Evolutionary conservation across 2,888 invertebrate genomes (phyloP), one percentile per base, ranked within the genome.

Genomic region (Arge pagana): DNA sequence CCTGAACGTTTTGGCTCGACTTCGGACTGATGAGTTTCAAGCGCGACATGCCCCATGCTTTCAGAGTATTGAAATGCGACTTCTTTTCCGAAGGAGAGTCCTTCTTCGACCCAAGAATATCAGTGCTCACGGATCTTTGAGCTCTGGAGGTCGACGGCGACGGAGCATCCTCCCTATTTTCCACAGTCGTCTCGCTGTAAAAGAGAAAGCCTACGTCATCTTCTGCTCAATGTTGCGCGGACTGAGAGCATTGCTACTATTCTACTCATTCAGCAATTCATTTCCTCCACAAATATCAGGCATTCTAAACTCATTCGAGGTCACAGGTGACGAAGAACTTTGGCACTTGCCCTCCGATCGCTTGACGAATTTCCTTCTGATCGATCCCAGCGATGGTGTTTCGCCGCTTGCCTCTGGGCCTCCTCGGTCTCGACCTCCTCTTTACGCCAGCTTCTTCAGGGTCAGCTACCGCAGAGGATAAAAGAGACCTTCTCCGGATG

Each of bases 351-450:
- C 88, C 89, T 80, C 87, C 88, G 70, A 90, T 83, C 71, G 90
- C 91, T 79, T 89, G 88, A 77, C 87, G 85, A 78, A 93, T 89
- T 82, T 93, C 93, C 80, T 89, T 90, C 75, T 90, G 89, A 82
- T 92, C 92, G 68, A 89, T 92, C 77, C 93, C 92, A 67, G 92
- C 90, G 74, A 94, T 88, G 69, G 93, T 94, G 79, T 93, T 94
- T 76, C 93, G 84, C 81, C 93, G 83, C 80, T 90, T 88, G 77
- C 88, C 89, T 64, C 91, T 83, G 59, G 89, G 86, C 77, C 88
- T 87, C 65, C 90, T 82, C 43, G 85, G 83, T 70, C 88, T 82
- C 49, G 87, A 87, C 64, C 88, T 80, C 64, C 89, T 81, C 71
- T 87, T 86, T 53, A 87, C 84, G 30, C 40, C 48, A 33, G 31